Evolutionary conservation across 1,140 invertebrate genomes (phyloP).

Genomic region (Drosophila auraria): DNA sequence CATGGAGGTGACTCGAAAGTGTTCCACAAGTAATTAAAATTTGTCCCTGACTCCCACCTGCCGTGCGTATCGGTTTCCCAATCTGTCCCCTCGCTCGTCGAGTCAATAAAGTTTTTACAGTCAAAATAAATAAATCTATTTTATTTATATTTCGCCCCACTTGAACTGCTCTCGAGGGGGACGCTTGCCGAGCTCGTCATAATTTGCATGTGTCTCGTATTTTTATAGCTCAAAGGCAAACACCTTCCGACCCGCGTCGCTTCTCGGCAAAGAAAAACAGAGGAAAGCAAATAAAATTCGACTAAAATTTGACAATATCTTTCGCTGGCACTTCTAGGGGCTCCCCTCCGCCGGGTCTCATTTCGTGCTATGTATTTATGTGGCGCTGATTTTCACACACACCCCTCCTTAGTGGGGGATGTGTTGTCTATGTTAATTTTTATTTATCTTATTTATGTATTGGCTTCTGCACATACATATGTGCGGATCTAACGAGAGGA

Average conservation of each 20-base stretch:
- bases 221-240: conserved; percentile 52
- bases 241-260: neutral
- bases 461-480: conserved; percentile 34
- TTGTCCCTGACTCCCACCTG: conserved; percentile 26
- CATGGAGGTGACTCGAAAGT: neutral
- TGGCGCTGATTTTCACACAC: conserved; percentile 48
- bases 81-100: conserved; percentile 4
- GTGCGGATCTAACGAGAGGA: conserved; percentile 24
- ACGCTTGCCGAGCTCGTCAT: conserved; percentile 19
- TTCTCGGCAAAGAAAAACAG: conserved; percentile 1
- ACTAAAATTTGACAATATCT: conserved; percentile 61
- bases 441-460: conserved; percentile 77
- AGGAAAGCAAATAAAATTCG: conserved; percentile 60
- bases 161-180: conserved; percentile 2
- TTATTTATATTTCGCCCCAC: conserved; percentile 42
- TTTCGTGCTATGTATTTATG: conserved; percentile 62
- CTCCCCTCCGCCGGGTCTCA: conserved; percentile 22
- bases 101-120: conserved; percentile 50
- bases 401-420: conserved; percentile 7
- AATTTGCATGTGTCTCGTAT: conserved; percentile 73
- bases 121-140: conserved; percentile 47
- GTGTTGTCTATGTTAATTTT: conserved; percentile 75
- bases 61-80: conserved; percentile 25
- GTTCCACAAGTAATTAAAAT: conserved; percentile 45
- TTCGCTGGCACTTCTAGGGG: neutral